Base-by-base conservation (phyloP, 2,888 invertebrate genomes). In the Bombylius major region DNA sequence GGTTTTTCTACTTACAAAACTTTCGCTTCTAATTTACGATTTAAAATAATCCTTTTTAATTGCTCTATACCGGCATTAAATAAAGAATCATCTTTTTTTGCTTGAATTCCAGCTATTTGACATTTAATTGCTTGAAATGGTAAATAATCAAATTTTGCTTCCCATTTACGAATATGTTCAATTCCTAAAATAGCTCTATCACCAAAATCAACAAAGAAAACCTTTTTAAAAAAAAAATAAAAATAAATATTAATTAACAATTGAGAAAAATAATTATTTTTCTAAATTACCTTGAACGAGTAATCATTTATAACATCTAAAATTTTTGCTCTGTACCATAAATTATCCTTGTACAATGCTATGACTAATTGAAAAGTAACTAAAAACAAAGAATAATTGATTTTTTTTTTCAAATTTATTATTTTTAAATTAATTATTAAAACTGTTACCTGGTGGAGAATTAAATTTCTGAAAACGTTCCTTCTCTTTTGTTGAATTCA, bases 321-420 rank as follows among this genome's bases (percentile, higher is more conserved):
- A 36, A 73, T 60, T 57, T 70, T 69, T 0, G 70, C 73, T 4
- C 73, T 66, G 60, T 73, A 73, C 66, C 68, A 73, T 9, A 61
- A 62, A 48, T 67, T 66, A 55, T 58, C 66, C 7, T 59, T 58
- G 54, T 69, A 73, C 12, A 62, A 62, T 0, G 70, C 69, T 47
- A 72, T 55, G 6, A 73, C 71, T 53, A 71, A 58, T 51, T 71
- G 70, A 51, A 66, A 62, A 2, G 63, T 36, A n/a, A 59, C 57
- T 54, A 36, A 53, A 42, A 53, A 14, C 23, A 12, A 32, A 14
- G 31, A 12, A 45, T 33, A 14, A 5, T 11, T 11, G 5, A 42
- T 11, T 11, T 11, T 42, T 5, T 42, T 42, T 11, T 9, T 39
- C 39, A 39, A n/a, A 23, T 23, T 23, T 23, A 23, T 23, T 23